Conservation (phyloP, 2,888 invertebrate species). For the Leptura quadrifasciata region DNA sequence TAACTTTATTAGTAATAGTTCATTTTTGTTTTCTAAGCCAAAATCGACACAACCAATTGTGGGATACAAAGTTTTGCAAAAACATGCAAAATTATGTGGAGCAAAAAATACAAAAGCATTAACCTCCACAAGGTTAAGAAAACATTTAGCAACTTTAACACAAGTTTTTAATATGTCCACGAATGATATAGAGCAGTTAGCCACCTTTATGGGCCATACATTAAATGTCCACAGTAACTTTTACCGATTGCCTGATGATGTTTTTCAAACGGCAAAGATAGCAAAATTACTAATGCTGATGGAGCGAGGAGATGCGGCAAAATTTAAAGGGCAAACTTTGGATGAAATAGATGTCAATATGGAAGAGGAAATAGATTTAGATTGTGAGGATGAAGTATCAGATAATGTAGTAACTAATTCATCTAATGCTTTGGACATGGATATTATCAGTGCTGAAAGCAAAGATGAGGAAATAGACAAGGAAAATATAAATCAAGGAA, state of each 20-base stretch:
- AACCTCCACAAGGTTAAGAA: conserved; percentile 59
- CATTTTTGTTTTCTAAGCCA: conserved; percentile 42
- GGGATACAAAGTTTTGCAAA: conserved; percentile 52
- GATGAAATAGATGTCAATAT: conserved; percentile 49
- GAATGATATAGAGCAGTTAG: conserved; percentile 59
- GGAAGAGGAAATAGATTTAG: conserved; percentile 20
- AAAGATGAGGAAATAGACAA: conserved; percentile 54
- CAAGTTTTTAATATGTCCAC: conserved; percentile 59
- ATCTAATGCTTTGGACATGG: background rate
- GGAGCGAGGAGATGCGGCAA: conserved; percentile 47
- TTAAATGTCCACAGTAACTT: conserved; percentile 48
- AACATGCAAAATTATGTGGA: conserved; percentile 50
- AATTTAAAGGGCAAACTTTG: conserved; percentile 53
- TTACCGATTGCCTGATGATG: conserved; percentile 58
- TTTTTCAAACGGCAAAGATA: conserved; percentile 58
- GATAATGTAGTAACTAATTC: background rate
- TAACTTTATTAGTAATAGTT: background rate
- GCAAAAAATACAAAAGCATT: conserved; percentile 59
- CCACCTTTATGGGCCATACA: conserved; percentile 61
- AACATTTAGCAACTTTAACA: conserved; percentile 62
- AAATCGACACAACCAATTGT: conserved; percentile 38
- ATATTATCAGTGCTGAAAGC: conserved; percentile 17
- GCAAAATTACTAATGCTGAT: conserved; percentile 53
- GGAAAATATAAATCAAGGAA: background rate
- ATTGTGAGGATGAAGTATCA: conserved; percentile 43